Evolutionary conservation across 2,797 vertebrate genomes (phyloP), one percentile per base, ranked within the genome.

Genomic region (Aphelocoma californica): DNA sequence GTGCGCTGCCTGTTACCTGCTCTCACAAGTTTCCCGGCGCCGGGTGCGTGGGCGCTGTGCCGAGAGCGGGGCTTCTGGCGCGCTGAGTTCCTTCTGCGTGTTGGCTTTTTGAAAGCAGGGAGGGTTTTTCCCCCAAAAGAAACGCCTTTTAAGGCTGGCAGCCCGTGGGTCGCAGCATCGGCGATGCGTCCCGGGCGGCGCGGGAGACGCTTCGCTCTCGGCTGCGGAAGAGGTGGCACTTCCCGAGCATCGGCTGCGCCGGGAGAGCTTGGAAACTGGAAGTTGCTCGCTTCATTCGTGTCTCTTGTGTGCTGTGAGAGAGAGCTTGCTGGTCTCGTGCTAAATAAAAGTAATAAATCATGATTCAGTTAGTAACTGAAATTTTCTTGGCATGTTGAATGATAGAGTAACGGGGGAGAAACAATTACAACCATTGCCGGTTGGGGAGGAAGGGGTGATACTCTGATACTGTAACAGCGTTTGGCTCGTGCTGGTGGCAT

Each of bases 101-200:
- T 2, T 64, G 71, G n/a, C 2, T 20, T 26, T 73, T 10, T 18
- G 78, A 3, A 12, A 36, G 64, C 64, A 5, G 23, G 25, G 31
- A n/a, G 54, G 38, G 7, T 0, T 53, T 18, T 40, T 3, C 0
- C 29, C 12, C 12, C 29, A 0, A 5, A 1, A 18, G 32, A 19
- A 48, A 61, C 7, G 36, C 7, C 12, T 14, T 38, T 34, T 7
- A 2, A 8, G 40, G 36, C 45, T 13, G 48, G 69, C 10, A 48
- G 36, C 51, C 45, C 60, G 50, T 20, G n/a, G 50, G 51, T 4
- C 36, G 36, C 45, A 31, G 65, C 88, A 28, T 58, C 58, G 51
- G 9, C 25, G 16, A 38, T 51, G 58, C 51, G 38, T 42, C 58
- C 38, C 48, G 45, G 34, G 57, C 13, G 44, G 44, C 29, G 67